Conservation (phyloP, 2,797 vertebrate species). For the Sebastes hubbsi region DNA sequence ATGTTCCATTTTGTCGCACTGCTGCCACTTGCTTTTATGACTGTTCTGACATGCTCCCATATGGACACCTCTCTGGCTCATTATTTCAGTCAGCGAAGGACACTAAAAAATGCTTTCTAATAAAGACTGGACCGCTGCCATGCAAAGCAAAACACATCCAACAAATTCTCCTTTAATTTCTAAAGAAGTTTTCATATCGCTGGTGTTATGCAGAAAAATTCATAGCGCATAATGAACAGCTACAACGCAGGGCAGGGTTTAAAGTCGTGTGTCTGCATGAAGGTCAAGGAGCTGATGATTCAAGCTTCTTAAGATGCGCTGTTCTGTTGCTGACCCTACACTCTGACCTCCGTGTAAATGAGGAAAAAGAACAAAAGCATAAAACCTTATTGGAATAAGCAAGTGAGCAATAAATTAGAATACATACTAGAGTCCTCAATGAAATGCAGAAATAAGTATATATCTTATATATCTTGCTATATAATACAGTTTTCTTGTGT, state of each 20-base stretch:
- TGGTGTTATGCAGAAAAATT: background rate
- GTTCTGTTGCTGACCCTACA: background rate
- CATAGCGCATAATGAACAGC: background rate
- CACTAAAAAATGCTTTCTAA: conserved; percentile 26
- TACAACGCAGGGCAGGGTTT: background rate
- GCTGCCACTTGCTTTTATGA: conserved; percentile 39
- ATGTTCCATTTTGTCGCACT: conserved; percentile 53
- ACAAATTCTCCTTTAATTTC: background rate
- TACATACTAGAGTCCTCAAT: background rate
- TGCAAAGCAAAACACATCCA: background rate
- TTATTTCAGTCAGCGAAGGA: conserved; percentile 38
- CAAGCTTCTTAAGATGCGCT: background rate
- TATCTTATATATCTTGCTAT: background rate
- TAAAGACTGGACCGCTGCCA: conserved; percentile 29
- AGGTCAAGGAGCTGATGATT: background rate
- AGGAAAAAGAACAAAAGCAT: background rate
- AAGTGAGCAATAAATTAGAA: background rate
- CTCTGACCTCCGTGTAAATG: background rate
- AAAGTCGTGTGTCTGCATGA: background rate
- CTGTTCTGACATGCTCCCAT: conserved; percentile 30
- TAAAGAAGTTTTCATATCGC: background rate
- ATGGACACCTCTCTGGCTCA: conserved; percentile 34
- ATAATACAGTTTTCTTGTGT: background rate
- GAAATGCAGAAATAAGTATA: background rate
- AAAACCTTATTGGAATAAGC: background rate